Percentiles rank a stretch among this genome's conserved stretches.
phyloP scores from a whole-genome alignment of 1,140 invertebrate species.

The Drosophila bifasciata region DNA sequence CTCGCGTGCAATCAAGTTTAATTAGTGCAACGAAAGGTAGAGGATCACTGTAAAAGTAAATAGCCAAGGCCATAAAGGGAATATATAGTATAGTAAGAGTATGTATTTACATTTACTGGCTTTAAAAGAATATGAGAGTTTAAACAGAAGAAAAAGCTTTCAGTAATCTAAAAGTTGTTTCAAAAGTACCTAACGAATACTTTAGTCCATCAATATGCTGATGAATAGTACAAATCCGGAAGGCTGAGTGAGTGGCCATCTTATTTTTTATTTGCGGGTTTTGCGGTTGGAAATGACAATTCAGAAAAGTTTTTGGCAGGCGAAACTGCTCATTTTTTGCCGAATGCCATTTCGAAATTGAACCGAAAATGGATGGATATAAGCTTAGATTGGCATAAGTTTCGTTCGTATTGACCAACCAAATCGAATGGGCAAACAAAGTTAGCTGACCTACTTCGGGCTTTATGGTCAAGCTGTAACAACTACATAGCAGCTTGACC shows the following conservation, averaged over 20 bases:
- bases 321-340: constrained; percentile 41
- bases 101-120: not conserved
- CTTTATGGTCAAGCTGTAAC: constrained; percentile 20
- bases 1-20: constrained; percentile 48
- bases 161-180: not conserved
- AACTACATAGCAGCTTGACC: constrained; percentile 1
- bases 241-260: too few species aligned
- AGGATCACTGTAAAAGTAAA: constrained; percentile 36
- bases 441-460: constrained; percentile 63
- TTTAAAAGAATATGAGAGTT: not conserved
- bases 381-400: constrained; percentile 43
- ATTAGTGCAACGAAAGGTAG: constrained; percentile 36
- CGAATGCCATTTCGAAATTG: constrained; percentile 25
- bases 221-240: constrained; percentile 49
- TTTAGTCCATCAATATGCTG: constrained; percentile 22
- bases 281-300: constrained; percentile 62
- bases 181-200: too few species aligned
- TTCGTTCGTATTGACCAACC: constrained; percentile 51
- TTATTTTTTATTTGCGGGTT: constrained; percentile 39
- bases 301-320: constrained; percentile 56
- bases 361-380: constrained; percentile 36
- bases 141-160: not conserved
- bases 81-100: too few species aligned
- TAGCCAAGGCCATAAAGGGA: constrained; percentile 17
- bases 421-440: constrained; percentile 57